Evolutionary conservation across 2,797 vertebrate genomes (phyloP), one percentile per base, ranked within the genome.

Genomic region (Xenopus petersii): DNA sequence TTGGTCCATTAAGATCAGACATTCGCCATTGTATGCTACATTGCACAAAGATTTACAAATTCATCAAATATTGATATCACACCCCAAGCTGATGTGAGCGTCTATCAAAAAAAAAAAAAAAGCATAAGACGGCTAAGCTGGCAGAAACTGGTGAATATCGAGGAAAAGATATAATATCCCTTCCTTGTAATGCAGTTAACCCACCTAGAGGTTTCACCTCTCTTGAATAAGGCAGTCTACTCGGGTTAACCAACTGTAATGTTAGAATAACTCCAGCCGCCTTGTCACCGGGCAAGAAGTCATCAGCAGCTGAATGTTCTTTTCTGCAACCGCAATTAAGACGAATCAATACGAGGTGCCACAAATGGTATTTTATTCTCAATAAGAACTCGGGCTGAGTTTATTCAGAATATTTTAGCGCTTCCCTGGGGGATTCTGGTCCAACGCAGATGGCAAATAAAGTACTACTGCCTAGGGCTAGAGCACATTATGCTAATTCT

Each of bases 401-500:
- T 94, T 96, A 95, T 93, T 94, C 93, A 93, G 90, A 93, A 92
- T 92, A 86, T 93, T 86, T 93, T 93, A 83, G 90, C 82, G 88
- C 91, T 93, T 96, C 95, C 95, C 92, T 85, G 88, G 95, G 91
- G 95, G 92, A 95, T 89, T 91, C 92, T 87, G 94, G 95, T 94
- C 95, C 93, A 91, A 95, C 94, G 92, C 96, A 98, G 96, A 98
- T 98, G 96, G 96, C 95, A 96, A 98, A 96, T 97, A 98, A 98
- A 98, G 95, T 95, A 95, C 94, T 96, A 56, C 93, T 94, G 96
- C 96, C 95, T 86, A 91, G 93, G 96, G 96, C 96, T 93, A 95
- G 91, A 96, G 95, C 94, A 94, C 96, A 98, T 98, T 98, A 98
- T 98, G 96, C 94, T 98, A 98, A 98, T 98, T 96, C 94, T 98